Evolutionary conservation across 2,113 vertebrate species (phyloP).

Genomic region (Micronisus gabar): DNA sequence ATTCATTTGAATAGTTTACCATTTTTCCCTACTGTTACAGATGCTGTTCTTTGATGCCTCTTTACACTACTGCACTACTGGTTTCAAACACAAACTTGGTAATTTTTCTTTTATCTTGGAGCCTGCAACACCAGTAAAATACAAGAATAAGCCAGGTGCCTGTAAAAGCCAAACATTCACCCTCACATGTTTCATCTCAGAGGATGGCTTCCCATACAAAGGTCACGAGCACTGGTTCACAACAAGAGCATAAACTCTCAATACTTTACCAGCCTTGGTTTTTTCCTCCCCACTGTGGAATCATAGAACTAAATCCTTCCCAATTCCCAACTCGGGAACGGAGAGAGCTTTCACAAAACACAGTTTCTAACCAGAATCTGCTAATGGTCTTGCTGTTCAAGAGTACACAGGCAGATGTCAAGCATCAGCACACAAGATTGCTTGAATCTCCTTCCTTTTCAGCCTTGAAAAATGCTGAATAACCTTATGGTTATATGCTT

Average conservation of each 20-base stretch:
- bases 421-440: not conserved
- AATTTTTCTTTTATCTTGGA: not conserved
- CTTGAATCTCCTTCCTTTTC: not conserved
- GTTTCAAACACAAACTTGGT: not conserved
- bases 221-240: not conserved
- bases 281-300: not conserved
- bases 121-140: not conserved
- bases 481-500: not conserved
- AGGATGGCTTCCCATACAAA: not conserved
- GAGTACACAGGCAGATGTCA: not conserved
- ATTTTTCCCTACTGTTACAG: not conserved
- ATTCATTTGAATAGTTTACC: not conserved
- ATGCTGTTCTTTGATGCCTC: not conserved
- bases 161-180: not conserved
- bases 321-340: accelerated
- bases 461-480: not conserved
- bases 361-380: not conserved
- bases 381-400: not conserved
- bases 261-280: not conserved
- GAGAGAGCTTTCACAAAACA: not conserved
- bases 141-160: not conserved
- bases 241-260: not conserved
- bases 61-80: not conserved
- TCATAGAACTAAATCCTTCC: not conserved
- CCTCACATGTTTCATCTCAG: not conserved